phyloP scores from a whole-genome alignment of 2,888 invertebrate genomes.

The Bombyx huttoni region DNA sequence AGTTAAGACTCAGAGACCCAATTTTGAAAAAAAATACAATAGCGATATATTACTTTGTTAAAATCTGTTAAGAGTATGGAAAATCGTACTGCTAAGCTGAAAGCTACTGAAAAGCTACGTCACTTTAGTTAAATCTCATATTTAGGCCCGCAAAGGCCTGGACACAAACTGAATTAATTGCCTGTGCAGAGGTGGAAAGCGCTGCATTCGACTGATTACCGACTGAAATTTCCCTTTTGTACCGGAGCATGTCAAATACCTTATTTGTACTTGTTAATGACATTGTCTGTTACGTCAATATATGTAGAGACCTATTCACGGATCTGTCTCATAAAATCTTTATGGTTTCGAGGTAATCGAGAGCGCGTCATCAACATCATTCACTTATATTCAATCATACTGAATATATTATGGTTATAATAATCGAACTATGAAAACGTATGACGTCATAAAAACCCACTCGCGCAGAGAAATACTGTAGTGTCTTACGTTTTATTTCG shows the following conservation, averaged over 20 bases:
- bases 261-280: not conserved
- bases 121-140: slow-evolving; percentile 11
- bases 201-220: not conserved
- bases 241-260: not conserved
- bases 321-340: slow-evolving; percentile 10
- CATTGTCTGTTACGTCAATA: slow-evolving; percentile 7
- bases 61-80: no score
- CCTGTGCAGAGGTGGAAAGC: not conserved
- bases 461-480: not conserved
- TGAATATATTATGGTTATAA: not conserved
- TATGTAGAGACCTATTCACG: slow-evolving; percentile 10
- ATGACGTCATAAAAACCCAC: not conserved
- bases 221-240: not conserved
- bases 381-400: no score
- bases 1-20: not conserved
- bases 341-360: slow-evolving; percentile 3
- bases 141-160: not conserved
- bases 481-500: not conserved
- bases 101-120: no score
- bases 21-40: not conserved
- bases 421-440: not conserved
- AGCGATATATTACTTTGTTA: not conserved
- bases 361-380: no score
- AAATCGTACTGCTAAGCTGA: no score
- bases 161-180: not conserved